Evolutionary conservation across 2,113 vertebrate genomes (phyloP).

Genomic region (Myotis yumanensis): DNA sequence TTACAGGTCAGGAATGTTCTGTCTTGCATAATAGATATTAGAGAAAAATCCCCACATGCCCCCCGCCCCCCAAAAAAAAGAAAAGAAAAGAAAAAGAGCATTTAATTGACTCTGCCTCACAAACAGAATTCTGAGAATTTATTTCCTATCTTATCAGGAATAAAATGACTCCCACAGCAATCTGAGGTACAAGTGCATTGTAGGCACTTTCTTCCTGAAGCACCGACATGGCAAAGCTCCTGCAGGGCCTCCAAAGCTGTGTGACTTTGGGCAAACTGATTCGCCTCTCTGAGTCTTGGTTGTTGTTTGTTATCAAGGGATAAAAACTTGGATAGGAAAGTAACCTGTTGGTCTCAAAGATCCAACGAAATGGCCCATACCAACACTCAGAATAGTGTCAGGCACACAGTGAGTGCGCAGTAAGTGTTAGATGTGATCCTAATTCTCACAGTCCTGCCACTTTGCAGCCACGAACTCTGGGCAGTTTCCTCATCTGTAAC

Average conservation of each 20-base stretch:
- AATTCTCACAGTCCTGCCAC: not conserved
- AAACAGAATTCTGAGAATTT: conserved; percentile 73
- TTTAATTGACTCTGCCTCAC: conserved; percentile 89
- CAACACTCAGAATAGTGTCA: not conserved
- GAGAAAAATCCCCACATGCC: conserved; percentile 84
- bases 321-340: not conserved
- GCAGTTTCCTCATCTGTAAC: not conserved
- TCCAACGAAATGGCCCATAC: not conserved
- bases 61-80: conserved; percentile 59
- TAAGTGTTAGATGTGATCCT: not conserved
- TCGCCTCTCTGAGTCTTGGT: not conserved
- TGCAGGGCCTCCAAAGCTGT: not conserved
- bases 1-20: not conserved
- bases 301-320: not conserved
- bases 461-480: not conserved
- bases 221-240: not conserved
- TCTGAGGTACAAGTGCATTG: not conserved
- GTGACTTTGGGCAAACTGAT: not conserved
- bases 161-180: not conserved
- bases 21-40: conserved; percentile 62
- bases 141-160: not conserved
- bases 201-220: not conserved
- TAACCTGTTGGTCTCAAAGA: not conserved
- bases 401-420: not conserved
- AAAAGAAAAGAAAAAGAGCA: conserved; percentile 86